These are phyloP conservation scores for Laothoe populi DNA, from an alignment of 2,888 invertebrate genomes.

Conservation along the genomic window DNA sequence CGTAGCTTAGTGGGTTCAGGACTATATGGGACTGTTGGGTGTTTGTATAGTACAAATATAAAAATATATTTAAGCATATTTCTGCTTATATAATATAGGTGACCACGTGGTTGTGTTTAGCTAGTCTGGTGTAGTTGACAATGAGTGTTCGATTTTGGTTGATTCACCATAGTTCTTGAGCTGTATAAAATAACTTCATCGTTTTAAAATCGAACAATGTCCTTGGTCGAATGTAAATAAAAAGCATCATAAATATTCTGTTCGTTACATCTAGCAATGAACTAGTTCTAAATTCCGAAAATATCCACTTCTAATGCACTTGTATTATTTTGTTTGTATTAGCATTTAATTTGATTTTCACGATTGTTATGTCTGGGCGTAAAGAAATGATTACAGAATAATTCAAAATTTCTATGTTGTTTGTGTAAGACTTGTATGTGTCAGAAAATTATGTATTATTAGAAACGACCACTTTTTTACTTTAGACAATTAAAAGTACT, in stretches of 20 bases:
- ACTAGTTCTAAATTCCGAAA: constrained; percentile 20
- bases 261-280: constrained; percentile 22
- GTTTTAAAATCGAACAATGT: constrained; percentile 9
- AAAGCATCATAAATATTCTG: constrained; percentile 22
- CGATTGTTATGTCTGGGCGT: constrained; percentile 16
- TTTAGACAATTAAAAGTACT: too few relatives aligned
- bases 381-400: constrained; percentile 3
- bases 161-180: neutral
- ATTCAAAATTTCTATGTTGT: constrained; percentile 6
- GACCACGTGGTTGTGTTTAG: too few relatives aligned
- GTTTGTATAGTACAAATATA: too few relatives aligned
- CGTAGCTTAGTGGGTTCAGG: too few relatives aligned
- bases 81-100: too few relatives aligned
- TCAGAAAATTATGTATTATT: neutral
- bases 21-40: too few relatives aligned
- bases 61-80: too few relatives aligned
- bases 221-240: constrained; percentile 19
- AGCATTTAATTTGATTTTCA: constrained; percentile 13
- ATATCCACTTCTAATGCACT: constrained; percentile 19
- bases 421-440: neutral
- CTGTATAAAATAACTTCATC: constrained; percentile 10
- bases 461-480: neutral
- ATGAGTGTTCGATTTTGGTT: too few relatives aligned
- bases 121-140: too few relatives aligned
- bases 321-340: constrained; percentile 19